Percentiles rank a stretch among this genome's conserved stretches.
Evolutionary conservation across 2,888 invertebrate species (phyloP).

Genomic region (Cryptocephalus moraei): DNA sequence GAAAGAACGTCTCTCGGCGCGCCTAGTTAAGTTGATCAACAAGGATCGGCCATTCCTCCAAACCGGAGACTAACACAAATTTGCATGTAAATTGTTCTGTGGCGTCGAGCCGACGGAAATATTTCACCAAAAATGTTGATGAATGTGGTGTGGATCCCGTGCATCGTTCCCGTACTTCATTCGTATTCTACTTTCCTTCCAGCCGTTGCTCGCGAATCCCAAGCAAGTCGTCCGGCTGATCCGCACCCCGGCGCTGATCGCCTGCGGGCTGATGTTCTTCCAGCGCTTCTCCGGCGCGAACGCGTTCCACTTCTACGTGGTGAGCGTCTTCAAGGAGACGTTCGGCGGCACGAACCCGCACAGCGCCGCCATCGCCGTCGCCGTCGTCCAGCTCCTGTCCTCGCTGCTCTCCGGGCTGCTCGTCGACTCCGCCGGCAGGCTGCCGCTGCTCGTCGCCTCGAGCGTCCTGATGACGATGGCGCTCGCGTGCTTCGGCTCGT

Average conservation of each 20-base stretch:
- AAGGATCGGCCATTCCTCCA: too few species aligned
- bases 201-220: constrained; percentile 24
- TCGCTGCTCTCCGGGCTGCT: constrained; percentile 71
- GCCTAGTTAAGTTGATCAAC: too few species aligned
- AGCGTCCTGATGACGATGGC: constrained; percentile 78
- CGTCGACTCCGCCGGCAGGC: constrained; percentile 61
- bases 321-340: constrained; percentile 76
- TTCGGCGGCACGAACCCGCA: constrained; percentile 74
- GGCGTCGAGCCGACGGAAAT: too few species aligned
- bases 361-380: constrained; percentile 75
- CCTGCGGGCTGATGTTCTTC: constrained; percentile 82
- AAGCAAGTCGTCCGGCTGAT: constrained; percentile 34
- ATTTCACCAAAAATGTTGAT: too few species aligned
- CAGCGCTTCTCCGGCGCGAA: constrained; percentile 78
- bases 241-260: constrained; percentile 66
- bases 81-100: too few species aligned
- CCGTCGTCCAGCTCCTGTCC: constrained; percentile 74
- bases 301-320: constrained; percentile 77
- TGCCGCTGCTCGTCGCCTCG: constrained; percentile 74
- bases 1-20: too few species aligned
- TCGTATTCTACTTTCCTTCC: too few species aligned
- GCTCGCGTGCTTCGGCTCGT: constrained; percentile 76
- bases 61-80: too few species aligned
- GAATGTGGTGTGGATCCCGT: too few species aligned
- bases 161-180: too few species aligned